Evolutionary conservation across 1,140 invertebrate species (phyloP).

Genomic region (Drosophila kepulauana): DNA sequence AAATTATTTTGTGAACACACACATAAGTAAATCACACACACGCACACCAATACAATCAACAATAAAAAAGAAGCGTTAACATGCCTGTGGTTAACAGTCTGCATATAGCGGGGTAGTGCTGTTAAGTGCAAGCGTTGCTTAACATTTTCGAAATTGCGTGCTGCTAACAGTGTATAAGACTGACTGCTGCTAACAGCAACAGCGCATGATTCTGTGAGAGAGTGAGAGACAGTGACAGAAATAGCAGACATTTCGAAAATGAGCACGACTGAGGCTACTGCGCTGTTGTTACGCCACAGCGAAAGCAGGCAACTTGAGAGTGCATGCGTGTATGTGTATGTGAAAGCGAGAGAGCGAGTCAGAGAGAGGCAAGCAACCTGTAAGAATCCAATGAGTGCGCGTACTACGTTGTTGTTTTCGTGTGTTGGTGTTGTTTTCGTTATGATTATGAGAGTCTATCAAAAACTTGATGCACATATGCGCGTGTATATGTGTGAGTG

Average conservation of each 20-base stretch:
- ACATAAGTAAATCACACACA: slow-evolving; percentile 3
- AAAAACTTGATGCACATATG: slow-evolving; percentile 61
- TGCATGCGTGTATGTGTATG: neutral
- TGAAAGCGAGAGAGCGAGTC: slow-evolving; percentile 19
- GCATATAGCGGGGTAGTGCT: slow-evolving; percentile 18
- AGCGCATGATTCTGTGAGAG: slow-evolving; percentile 33
- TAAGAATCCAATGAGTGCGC: slow-evolving; percentile 65
- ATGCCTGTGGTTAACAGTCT: slow-evolving; percentile 19
- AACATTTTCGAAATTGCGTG: slow-evolving; percentile 53
- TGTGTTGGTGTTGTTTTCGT: slow-evolving; percentile 71
- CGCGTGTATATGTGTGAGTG: slow-evolving; percentile 28
- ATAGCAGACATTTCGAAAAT: slow-evolving; percentile 54
- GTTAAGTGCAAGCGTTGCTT: neutral
- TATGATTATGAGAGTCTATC: slow-evolving; percentile 84
- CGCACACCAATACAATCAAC: too few relatives aligned
- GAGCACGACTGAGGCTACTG: slow-evolving; percentile 33
- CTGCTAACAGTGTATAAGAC: slow-evolving; percentile 66
- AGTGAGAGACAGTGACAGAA: slow-evolving; percentile 50
- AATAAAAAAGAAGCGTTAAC: neutral
- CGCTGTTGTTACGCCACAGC: slow-evolving; percentile 22
- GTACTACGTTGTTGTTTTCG: slow-evolving; percentile 17
- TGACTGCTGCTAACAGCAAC: slow-evolving; percentile 54
- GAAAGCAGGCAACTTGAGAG: neutral
- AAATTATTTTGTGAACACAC: slow-evolving; percentile 12
- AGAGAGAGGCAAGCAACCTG: slow-evolving; percentile 63